phyloP scores from a whole-genome alignment of 1,140 invertebrate species.

The Anastatus disparis region DNA sequence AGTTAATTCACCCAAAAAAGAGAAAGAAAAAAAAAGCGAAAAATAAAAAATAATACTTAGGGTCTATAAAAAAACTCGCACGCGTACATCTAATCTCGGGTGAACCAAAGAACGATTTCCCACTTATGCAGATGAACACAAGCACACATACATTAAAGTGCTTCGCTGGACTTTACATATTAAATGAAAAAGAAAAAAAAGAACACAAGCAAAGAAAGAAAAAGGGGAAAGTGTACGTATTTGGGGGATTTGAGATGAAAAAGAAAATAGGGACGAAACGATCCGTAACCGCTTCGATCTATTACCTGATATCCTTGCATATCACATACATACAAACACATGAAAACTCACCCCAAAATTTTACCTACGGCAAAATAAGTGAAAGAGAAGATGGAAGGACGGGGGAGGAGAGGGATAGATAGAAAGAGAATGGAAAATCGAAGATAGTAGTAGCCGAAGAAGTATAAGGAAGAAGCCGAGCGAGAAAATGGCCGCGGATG shows the following conservation, averaged over 20 bases:
- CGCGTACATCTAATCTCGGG: conserved; percentile 15
- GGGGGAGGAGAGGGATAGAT: background rate
- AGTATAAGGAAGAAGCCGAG: background rate
- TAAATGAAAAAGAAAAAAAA: conserved; percentile 15
- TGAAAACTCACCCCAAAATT: background rate
- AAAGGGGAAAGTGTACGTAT: background rate
- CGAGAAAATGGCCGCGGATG: conserved; percentile 22
- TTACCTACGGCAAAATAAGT: background rate
- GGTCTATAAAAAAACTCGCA: background rate
- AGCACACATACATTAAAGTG: too few relatives aligned
- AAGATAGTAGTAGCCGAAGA: background rate
- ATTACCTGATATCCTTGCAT: conserved; percentile 16
- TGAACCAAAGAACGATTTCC: conserved; percentile 45
- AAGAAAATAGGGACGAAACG: conserved; percentile 10
- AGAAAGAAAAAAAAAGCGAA: conserved; percentile 11
- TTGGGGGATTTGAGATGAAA: background rate
- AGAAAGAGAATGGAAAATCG: conserved; percentile 14
- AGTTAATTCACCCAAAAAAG: conserved; percentile 22
- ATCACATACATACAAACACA: background rate
- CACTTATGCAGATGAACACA: too few relatives aligned
- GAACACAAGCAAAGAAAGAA: background rate
- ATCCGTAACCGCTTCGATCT: conserved; percentile 34
- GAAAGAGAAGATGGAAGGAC: background rate
- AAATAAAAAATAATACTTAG: too few relatives aligned
- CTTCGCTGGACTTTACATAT: too few relatives aligned